phyloP scores from a whole-genome alignment of 2,888 invertebrate genomes.

The Cosmorhoe ocellata region DNA sequence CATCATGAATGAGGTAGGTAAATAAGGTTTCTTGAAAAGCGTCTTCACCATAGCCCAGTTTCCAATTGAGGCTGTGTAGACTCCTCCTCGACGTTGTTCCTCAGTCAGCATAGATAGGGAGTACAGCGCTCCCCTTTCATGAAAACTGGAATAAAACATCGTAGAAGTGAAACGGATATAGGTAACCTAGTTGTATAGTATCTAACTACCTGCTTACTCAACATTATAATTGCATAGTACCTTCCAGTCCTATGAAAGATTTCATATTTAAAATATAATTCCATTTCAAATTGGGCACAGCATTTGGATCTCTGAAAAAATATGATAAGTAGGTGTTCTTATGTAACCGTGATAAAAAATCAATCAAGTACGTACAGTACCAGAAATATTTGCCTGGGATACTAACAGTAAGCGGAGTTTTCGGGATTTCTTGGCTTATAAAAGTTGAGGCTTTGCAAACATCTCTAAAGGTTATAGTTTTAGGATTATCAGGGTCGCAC shows the following conservation, averaged over 20 bases:
- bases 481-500: slow-evolving; percentile 56
- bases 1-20: too few relatives aligned
- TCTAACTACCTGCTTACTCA: too few relatives aligned
- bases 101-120: slow-evolving; percentile 86
- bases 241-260: slow-evolving; percentile 94
- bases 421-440: slow-evolving; percentile 77
- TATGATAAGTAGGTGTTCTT: too few relatives aligned
- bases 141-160: slow-evolving; percentile 83
- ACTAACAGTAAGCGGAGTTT: slow-evolving; percentile 47
- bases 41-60: slow-evolving; percentile 88
- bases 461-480: slow-evolving; percentile 76
- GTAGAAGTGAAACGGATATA: too few relatives aligned
- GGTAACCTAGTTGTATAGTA: too few relatives aligned
- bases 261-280: slow-evolving; percentile 93
- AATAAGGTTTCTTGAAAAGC: background rate
- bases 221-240: slow-evolving; percentile 70
- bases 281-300: slow-evolving; percentile 87
- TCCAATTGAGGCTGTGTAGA: slow-evolving; percentile 94
- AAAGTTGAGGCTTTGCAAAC: slow-evolving; percentile 83
- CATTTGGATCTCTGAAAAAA: slow-evolving; percentile 85
- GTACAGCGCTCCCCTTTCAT: slow-evolving; percentile 93
- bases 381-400: too few relatives aligned
- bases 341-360: too few relatives aligned
- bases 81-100: slow-evolving; percentile 86
- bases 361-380: too few relatives aligned